Evolutionary conservation across 2,113 vertebrate species (phyloP), one percentile per base, ranked within the genome.

Genomic region (Orcinus orca): DNA sequence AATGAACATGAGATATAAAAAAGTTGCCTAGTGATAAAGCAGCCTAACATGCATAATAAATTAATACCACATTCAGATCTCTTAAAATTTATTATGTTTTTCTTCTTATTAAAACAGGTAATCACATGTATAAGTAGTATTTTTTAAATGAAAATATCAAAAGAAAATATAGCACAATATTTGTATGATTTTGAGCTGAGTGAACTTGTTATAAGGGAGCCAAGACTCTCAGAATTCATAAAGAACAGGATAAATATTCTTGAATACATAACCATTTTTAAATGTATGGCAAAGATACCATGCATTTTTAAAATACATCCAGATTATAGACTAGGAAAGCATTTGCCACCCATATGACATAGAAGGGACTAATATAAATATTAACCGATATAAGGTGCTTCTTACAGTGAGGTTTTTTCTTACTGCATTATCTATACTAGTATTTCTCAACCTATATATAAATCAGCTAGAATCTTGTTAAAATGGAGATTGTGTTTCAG

Each of bases 121-220:
- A 90, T 89, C 47, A 62, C 53, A 73, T 21, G 60, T 25, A 79
- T 58, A 89, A 73, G 18, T 31, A 65, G 62, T 60, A 23, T 76
- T 63, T 96, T 44, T 85, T 2, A 41, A 88, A 88, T 70, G 23
- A 86, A 97, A 85, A 77, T 50, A 96, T 84, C 94, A 62, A 67
- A 97, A 92, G 26, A 73, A 92, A 95, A 92, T 47, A 80, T 12
- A 77, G 88, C 68, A 92, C 89, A 92, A 88, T 79, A 83, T 90
- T 87, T 83, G 14, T 79, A 67, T 53, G 47, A 76, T 74, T 95
- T 88, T 82, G 31, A 91, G 38, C 65, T 84, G 44, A 9, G 38
- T 41, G 55, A 83, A 50, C 10, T 92, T 82, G 65, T 89, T 90
- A 9, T 60, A 41, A 92, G 12, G 55, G 50, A 95, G 41, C 18